Percentiles rank a stretch among this genome's conserved stretches.
Conservation (phyloP, 2,888 invertebrate genomes). For the Caenorhabditis sinica region DNA sequence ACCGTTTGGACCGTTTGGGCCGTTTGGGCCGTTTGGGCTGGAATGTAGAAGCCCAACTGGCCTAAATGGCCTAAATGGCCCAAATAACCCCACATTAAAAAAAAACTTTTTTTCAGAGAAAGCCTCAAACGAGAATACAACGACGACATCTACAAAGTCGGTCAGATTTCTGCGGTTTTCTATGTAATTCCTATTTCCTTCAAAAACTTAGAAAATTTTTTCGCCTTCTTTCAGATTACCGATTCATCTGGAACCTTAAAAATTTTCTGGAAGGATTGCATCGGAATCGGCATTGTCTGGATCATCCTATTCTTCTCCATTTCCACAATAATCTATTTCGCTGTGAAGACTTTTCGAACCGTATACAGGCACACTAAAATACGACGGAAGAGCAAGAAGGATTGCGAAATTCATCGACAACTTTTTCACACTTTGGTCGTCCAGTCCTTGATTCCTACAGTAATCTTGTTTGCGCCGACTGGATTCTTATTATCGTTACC, state of each 20-base stretch:
- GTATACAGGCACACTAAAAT: conserved; percentile 18
- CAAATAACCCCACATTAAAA: too few species aligned
- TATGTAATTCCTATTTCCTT: too few species aligned
- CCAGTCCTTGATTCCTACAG: conserved; percentile 28
- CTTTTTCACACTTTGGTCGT: conserved; percentile 35
- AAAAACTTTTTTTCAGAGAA: conserved; percentile 24
- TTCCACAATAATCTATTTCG: conserved; percentile 32
- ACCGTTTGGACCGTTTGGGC: too few species aligned
- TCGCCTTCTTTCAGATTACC: background rate
- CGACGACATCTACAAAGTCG: conserved; percentile 29
- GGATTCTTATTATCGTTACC: conserved; percentile 31
- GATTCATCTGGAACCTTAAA: background rate
- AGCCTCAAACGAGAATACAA: conserved; percentile 10
- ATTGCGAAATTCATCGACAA: conserved; percentile 33
- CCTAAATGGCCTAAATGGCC: too few species aligned
- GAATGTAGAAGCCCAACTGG: too few species aligned
- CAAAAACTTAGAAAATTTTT: background rate
- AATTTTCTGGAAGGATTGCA: conserved; percentile 43
- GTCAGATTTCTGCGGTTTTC: conserved; percentile 39
- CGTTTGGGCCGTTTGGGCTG: too few species aligned
- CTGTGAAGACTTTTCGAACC: conserved; percentile 19
- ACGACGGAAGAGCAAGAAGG: conserved; percentile 26
- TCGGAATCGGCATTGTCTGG: conserved; percentile 7
- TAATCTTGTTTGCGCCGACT: conserved; percentile 25
- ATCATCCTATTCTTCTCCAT: conserved; percentile 27